Evolutionary conservation across 30 jellyfish, hydroid and myxozoan genomes (phyloP).

Genomic region (Cassiopea andromeda): DNA sequence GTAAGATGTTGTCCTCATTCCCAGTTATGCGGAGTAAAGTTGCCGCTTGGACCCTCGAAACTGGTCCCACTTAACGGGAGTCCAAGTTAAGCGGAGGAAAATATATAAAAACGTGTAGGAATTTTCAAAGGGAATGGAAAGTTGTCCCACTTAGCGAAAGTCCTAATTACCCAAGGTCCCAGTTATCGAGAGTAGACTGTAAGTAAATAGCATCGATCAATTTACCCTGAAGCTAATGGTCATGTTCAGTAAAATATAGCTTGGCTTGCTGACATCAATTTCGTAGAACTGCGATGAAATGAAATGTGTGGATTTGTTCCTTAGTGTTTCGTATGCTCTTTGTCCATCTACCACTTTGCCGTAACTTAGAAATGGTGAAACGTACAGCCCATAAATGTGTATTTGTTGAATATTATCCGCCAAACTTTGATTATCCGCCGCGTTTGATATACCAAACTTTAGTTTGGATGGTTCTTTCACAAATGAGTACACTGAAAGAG

Average conservation of each 20-base stretch:
- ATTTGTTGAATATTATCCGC: not conserved
- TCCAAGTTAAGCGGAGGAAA: too few relatives aligned
- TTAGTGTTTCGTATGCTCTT: not conserved
- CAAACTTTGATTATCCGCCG: slow-evolving; percentile 6
- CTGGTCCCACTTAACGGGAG: too few relatives aligned
- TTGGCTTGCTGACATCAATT: not conserved
- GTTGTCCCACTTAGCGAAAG: too few relatives aligned
- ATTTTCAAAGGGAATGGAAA: too few relatives aligned
- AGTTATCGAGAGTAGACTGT: too few relatives aligned
- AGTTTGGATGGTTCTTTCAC: not conserved
- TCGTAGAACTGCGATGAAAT: not conserved
- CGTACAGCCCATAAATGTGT: not conserved
- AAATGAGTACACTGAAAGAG: not conserved
- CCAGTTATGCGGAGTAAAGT: too few relatives aligned
- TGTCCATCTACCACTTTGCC: not conserved
- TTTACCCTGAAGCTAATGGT: not conserved
- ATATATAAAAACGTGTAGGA: too few relatives aligned
- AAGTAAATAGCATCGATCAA: not conserved
- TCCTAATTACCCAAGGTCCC: too few relatives aligned
- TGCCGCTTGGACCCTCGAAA: too few relatives aligned
- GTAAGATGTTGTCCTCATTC: too few relatives aligned
- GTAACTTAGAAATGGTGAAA: not conserved
- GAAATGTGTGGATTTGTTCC: not conserved
- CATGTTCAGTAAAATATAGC: not conserved
- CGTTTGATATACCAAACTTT: slow-evolving; percentile 2